Base-by-base conservation (phyloP, 2,113 vertebrate genomes). In the Chinchilla lanigera region DNA sequence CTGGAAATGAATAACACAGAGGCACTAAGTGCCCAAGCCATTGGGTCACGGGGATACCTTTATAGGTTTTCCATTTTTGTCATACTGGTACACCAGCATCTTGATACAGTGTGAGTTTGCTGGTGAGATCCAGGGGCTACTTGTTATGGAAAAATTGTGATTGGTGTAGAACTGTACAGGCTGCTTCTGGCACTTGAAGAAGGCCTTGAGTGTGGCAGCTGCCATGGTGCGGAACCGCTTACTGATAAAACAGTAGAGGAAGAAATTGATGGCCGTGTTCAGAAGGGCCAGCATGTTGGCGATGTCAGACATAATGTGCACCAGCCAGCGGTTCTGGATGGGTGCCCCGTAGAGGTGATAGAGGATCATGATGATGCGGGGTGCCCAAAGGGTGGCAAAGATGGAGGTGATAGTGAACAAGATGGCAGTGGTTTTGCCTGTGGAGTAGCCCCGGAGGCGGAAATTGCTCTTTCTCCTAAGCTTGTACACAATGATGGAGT, bases 201-300 rank as follows among this genome's bases (percentile, higher is more conserved):
- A 99, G 58, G 99, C 99, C 95, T 99, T 99, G 90, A 99, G 98
- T 0, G 99, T 99, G 5, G 99, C 99, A 41, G 99, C 99, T 0
- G 99, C 99, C 99, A 99, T 99, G 77, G 99, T 98, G 67, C 99
- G 99, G 98, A 99, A 99, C 11, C 99, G 99, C 98, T 99, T 99
- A 98, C 99, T 99, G 97, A 99, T 99, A 98, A 99, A 99, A 97
- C 99, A 99, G 97, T 99, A 99, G 78, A 99, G 99, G 98, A 99
- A 99, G 99, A 99, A 99, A 98, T 99, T 99, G 98, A 99, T 99
- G 1, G 99, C 99, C 0, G 99, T 99, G 99, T 99, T 99, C 92
- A 99, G 99, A 87, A 99, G 98, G 0, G 99, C 99, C 1, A 99
- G 98, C 99, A 99, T 99, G 94, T 99, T 99, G 47, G 99, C 99